A percentile compares a stretch with the other conserved stretches of the same genome.
These are phyloP conservation scores for Hemaris fuciformis DNA, from an alignment of 2,888 invertebrate species.

Conservation along the genomic window DNA sequence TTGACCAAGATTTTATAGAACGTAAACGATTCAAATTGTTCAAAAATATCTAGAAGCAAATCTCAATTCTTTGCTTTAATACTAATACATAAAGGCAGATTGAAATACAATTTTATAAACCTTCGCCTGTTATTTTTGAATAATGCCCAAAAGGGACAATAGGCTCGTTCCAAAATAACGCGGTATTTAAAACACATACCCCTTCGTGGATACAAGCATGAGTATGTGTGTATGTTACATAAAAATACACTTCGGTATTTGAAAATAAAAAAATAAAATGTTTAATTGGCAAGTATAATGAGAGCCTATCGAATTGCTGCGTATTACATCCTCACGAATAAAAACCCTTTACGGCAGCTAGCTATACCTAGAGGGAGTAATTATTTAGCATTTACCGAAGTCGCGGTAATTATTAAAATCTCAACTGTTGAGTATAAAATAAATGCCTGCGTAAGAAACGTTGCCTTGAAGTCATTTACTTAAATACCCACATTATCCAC, in stretches of 20 bases:
- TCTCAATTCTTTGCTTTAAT: too few relatives aligned
- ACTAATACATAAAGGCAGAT: too few relatives aligned
- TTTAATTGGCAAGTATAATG: not conserved
- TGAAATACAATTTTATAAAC: too few relatives aligned
- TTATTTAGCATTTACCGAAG: conserved; percentile 11
- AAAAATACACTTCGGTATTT: not conserved
- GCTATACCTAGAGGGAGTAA: conserved; percentile 9
- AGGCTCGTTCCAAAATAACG: too few relatives aligned
- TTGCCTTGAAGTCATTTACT: conserved; percentile 5
- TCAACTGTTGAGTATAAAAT: conserved; percentile 10
- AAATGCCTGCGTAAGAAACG: conserved; percentile 6
- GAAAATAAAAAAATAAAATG: not conserved
- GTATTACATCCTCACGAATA: not conserved
- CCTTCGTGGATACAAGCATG: too few relatives aligned
- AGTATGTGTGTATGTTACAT: not conserved
- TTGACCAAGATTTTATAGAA: not conserved
- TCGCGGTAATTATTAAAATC: conserved; percentile 13
- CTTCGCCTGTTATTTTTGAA: too few relatives aligned
- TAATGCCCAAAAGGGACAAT: too few relatives aligned
- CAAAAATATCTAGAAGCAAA: too few relatives aligned
- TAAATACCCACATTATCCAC: conserved; percentile 7
- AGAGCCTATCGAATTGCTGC: not conserved
- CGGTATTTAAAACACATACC: too few relatives aligned
- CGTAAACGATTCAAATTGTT: not conserved
- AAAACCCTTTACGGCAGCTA: conserved; percentile 2